Evolutionary conservation across 2,888 invertebrate genomes (phyloP).

Genomic region (Drosophila testacea): DNA sequence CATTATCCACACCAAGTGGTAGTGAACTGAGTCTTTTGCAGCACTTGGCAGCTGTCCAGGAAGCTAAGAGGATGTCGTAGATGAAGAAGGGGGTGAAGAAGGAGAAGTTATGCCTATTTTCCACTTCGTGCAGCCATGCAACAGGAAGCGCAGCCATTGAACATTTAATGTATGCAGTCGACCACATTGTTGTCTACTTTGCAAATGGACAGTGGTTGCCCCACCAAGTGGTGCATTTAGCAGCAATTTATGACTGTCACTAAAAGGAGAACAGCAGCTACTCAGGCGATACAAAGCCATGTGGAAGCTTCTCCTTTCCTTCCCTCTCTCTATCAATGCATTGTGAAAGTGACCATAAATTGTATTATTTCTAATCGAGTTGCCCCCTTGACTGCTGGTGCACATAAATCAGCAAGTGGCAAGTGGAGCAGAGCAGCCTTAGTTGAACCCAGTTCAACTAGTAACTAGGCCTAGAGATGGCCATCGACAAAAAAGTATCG

Average conservation of each 20-base stretch:
- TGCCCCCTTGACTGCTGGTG: conserved; percentile 9
- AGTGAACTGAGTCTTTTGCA: conserved; percentile 47
- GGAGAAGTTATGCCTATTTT: not conserved
- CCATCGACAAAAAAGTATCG: too few relatives aligned
- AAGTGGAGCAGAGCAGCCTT: conserved; percentile 55
- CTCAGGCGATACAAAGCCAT: conserved; percentile 6
- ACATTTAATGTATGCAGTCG: conserved; percentile 72
- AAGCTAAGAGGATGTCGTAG: not conserved
- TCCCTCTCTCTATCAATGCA: not conserved
- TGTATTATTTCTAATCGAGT: conserved; percentile 55
- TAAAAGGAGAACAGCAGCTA: conserved; percentile 18
- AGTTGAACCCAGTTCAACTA: conserved; percentile 38
- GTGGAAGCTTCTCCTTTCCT: not conserved
- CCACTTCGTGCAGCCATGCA: conserved; percentile 39
- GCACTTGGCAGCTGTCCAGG: conserved; percentile 59
- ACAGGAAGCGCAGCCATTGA: conserved; percentile 76
- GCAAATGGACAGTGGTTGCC: not conserved
- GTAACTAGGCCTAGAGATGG: not conserved
- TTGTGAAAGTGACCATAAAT: conserved; percentile 55
- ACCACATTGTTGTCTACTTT: not conserved
- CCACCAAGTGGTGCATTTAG: not conserved
- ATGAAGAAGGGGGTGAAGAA: not conserved
- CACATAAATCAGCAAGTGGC: conserved; percentile 42
- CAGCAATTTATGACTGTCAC: conserved; percentile 38
- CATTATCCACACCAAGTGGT: conserved; percentile 33